Evolutionary conservation across 2,797 vertebrate genomes (phyloP), one percentile per base, ranked within the genome.

Genomic region (Mormyrops attenuatus): DNA sequence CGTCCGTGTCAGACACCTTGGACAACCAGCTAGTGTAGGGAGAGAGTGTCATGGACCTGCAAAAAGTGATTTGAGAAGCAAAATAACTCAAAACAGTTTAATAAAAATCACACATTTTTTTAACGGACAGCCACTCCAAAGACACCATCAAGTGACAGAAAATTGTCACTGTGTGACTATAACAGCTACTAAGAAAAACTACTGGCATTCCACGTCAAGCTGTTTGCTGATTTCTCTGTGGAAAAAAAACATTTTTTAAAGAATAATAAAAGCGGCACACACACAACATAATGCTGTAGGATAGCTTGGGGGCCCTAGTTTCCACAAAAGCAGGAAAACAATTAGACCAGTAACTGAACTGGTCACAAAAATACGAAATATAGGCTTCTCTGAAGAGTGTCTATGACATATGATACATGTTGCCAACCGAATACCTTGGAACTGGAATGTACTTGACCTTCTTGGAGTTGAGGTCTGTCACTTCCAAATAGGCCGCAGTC

Each of bases 391-490:
- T 49, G 38, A n/a, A 50, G 34, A 50, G 44, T 5, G 6, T 38
- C 5, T 77, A 26, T 84, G 47, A 34, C 22, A 38, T 55, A 20
- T n/a, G 49, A 55, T 7, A 38, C 30, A 55, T 38, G 38, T 9
- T 30, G 15, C 34, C 30, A 82, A 44, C 20, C 5, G 0, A 57
- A 82, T 96, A 99, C 99, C 98, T 96, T 0, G 98, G 98, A 85
- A 99, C 94, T 26, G 98, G 96, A 91, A 99, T 96, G 86, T 99
- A 99, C 94, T 98, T 98, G 89, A 99, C 93, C 93, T 97, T 99
- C 93, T 99, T 99, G 85, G 97, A 95, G 93, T 95, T 98, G 88
- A 99, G 96, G 91, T 99, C 98, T 0, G 97, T 97, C 92, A 99
- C 97, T 94, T 99, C 99, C 95, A 99, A 94, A 92, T 97, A 99